A percentile compares a stretch with the other conserved stretches of the same genome.
phyloP scores from a whole-genome alignment of 2,113 vertebrate genomes.

The Etheostoma spectabile region DNA sequence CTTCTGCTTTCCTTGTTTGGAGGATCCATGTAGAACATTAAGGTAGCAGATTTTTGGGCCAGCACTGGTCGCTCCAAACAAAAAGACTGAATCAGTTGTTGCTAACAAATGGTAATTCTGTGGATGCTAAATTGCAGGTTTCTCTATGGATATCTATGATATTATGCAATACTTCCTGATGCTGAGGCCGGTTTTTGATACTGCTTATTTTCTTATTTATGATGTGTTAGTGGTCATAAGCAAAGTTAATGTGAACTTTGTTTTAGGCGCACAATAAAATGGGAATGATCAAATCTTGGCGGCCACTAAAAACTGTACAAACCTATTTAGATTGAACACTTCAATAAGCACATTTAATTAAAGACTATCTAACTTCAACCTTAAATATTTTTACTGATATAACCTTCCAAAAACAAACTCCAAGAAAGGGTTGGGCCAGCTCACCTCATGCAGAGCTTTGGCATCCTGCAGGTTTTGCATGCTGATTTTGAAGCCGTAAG shows the following conservation, averaged over 20 bases:
- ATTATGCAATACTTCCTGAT: too few species aligned
- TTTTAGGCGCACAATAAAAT: not conserved
- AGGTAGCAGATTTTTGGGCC: not conserved
- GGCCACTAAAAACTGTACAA: not conserved
- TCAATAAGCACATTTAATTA: not conserved
- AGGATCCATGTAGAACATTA: not conserved
- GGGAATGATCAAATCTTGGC: not conserved
- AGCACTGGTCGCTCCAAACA: not conserved
- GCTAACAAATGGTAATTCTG: not conserved
- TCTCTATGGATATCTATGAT: too few species aligned
- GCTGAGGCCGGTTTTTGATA: too few species aligned
- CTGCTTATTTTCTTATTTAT: too few species aligned
- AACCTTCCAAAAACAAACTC: not conserved
- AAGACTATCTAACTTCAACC: not conserved
- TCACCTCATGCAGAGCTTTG: constrained; percentile 97
- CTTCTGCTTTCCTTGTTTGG: not conserved
- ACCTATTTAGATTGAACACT: not conserved
- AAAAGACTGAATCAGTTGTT: not conserved
- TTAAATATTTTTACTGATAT: not conserved
- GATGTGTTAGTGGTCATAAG: too few species aligned
- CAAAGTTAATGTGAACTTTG: not conserved
- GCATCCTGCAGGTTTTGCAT: constrained; percentile 96
- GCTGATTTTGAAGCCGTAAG: constrained; percentile 97
- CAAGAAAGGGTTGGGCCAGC: not conserved
- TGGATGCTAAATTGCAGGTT: too few species aligned